Evolutionary conservation across 2,888 invertebrate genomes (phyloP).

Genomic region (Ormyrus pomaceus): DNA sequence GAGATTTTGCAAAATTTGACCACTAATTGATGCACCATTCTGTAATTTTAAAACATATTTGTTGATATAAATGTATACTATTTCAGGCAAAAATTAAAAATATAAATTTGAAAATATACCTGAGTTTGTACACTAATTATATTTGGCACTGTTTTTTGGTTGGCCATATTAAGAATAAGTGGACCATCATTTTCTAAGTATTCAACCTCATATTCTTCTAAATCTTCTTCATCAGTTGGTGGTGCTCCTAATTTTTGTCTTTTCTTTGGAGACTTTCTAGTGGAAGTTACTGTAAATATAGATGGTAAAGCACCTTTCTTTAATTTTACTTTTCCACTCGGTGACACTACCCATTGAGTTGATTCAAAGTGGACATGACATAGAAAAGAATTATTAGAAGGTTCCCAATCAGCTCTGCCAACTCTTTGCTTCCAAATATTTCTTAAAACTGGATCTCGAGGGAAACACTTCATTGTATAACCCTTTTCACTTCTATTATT

Average conservation of each 20-base stretch:
- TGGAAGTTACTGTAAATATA: conserved; percentile 69
- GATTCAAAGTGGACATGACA: conserved; percentile 72
- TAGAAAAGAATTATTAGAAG: conserved; percentile 72
- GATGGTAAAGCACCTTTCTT: conserved; percentile 71
- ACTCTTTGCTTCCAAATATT: conserved; percentile 71
- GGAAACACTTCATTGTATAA: conserved; percentile 74
- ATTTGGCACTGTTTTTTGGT: conserved; percentile 47
- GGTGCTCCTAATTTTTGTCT: conserved; percentile 59
- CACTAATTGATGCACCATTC: conserved; percentile 35
- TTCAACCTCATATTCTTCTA: conserved; percentile 60
- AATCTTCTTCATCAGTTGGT: conserved; percentile 55
- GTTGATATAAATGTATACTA: conserved; percentile 27
- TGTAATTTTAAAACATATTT: conserved; percentile 19
- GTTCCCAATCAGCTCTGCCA: conserved; percentile 72
- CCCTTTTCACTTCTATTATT: conserved; percentile 73
- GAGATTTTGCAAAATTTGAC: conserved; percentile 52
- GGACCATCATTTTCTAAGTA: conserved; percentile 62
- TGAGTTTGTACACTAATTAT: conserved; percentile 52
- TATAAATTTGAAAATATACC: conserved; percentile 23
- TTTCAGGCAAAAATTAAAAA: neutral
- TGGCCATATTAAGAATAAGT: conserved; percentile 43
- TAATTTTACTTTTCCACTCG: conserved; percentile 67
- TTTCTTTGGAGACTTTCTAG: conserved; percentile 69
- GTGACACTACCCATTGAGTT: conserved; percentile 67
- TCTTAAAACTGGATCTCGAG: conserved; percentile 70